A percentile compares a stretch with the other conserved stretches of the same genome.
Evolutionary conservation across 2,797 vertebrate species (phyloP).

Genomic region (Leptodactylus fallax): DNA sequence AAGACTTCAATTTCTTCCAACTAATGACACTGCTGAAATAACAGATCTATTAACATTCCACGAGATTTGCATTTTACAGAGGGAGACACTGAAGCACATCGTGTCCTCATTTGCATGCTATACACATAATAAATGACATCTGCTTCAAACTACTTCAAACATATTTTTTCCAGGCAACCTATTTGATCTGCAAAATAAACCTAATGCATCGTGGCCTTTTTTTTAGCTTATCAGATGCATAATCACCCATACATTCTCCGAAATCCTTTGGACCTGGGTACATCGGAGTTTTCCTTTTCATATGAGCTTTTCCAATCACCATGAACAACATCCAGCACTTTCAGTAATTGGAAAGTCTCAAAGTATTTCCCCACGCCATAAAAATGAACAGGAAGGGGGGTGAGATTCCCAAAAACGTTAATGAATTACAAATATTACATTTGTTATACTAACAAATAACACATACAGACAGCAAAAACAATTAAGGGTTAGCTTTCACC

Average conservation of each 20-base stretch:
- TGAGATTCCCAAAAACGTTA: no score
- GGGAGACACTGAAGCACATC: constrained; percentile 38
- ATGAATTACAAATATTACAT: not conserved
- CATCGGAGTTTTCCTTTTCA: no score
- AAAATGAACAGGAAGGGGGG: no score
- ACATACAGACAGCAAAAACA: not conserved
- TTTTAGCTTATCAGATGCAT: not conserved
- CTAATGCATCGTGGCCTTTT: not conserved
- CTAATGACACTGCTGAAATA: constrained; percentile 26
- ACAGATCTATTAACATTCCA: constrained; percentile 45
- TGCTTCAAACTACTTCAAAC: constrained; percentile 34
- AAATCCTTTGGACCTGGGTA: not conserved
- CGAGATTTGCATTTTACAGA: constrained; percentile 39
- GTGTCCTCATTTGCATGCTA: constrained; percentile 55
- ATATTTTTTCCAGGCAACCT: constrained; percentile 6
- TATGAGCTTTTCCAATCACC: no score
- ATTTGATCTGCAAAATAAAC: constrained; percentile 8
- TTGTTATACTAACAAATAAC: not conserved
- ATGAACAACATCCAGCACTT: not conserved
- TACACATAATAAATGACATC: constrained; percentile 58
- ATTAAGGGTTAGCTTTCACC: not conserved
- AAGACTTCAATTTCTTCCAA: constrained; percentile 34
- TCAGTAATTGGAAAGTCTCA: no score
- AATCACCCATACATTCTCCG: not conserved
- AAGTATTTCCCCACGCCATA: no score